Evolutionary conservation across 1,140 invertebrate genomes (phyloP), one percentile per base, ranked within the genome.

Genomic region (Pemphigus obesinymphae): DNA sequence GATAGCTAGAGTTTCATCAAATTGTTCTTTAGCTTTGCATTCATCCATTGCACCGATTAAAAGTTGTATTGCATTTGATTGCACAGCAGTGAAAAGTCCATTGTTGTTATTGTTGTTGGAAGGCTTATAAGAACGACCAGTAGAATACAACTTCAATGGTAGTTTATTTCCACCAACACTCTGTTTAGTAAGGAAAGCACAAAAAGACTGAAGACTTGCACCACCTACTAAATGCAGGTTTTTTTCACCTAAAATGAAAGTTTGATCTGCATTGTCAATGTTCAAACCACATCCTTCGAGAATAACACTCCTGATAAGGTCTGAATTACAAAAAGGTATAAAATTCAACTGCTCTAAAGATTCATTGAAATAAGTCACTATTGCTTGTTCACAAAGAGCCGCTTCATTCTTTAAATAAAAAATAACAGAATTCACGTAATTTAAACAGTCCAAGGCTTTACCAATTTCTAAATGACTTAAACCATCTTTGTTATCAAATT

Each of bases 281-380:
- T 92, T 80, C 90, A 89, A 50, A 87, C 86, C 87, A 93, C 90
- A 90, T 6, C 91, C 92, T 87, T 94, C 92, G 10, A 93, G 87
- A 26, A 93, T 85, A 1, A 91, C 84, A 85, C 91, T 92, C 78
- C 90, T 90, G 55, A 88, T 86, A 86, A 93, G 92, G 86, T 93
- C 92, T 10, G 91, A 86, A 87, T 91, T 91, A 13, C 90, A 90
- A 86, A 91, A 90, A 70, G 89, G 88, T 0, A 85, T 86, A 84
- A 88, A 91, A 31, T 88, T 87, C 26, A 37, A 43, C 26, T 86
- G 83, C 17, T 89, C 85, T 84, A 87, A 85, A 0, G 92, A 85
- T 72, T 87, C 84, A 8, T 89, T 84, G 23, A 90, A 88, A 84
- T 88, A 89, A 84, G 91, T 88, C 61, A 90, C 86, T 48, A 89